These are phyloP conservation scores for Aptenodytes forsteri DNA, from an alignment of 2,113 vertebrate species.

Conservation along the genomic window DNA sequence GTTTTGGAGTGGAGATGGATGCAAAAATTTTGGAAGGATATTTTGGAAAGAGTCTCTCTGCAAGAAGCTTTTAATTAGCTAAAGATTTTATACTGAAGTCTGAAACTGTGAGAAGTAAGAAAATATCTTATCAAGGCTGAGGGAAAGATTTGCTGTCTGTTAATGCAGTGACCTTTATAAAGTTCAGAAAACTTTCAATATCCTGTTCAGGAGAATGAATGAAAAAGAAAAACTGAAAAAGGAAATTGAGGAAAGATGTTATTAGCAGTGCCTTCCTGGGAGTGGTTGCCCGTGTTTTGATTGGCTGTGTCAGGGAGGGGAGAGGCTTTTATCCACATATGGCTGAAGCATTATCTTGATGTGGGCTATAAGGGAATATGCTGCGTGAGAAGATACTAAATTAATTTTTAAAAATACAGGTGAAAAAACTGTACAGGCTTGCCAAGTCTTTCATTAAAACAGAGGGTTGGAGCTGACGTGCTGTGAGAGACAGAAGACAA, in stretches of 20 bases:
- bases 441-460: not conserved
- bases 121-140: not conserved
- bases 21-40: not conserved
- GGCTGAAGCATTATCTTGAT: constrained; percentile 7
- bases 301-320: not conserved
- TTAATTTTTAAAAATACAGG: not conserved
- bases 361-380: not conserved
- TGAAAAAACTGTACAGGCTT: not conserved
- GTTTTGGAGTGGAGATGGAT: not conserved
- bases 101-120: not conserved
- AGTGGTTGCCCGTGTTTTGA: not conserved
- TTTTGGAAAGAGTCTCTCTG: not conserved
- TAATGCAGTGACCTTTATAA: not conserved
- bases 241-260: constrained; percentile 21
- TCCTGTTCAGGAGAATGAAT: not conserved
- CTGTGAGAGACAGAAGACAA: not conserved
- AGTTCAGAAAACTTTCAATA: constrained; percentile 30
- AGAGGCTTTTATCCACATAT: not conserved
- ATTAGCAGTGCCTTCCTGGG: not conserved
- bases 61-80: not conserved
- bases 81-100: not conserved
- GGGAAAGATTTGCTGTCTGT: not conserved
- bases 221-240: not conserved
- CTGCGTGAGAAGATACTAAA: not conserved
- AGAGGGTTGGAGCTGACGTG: not conserved